Evolutionary conservation across 2,797 vertebrate species (phyloP).

Genomic region (Gymnoscopelus microlampas): DNA sequence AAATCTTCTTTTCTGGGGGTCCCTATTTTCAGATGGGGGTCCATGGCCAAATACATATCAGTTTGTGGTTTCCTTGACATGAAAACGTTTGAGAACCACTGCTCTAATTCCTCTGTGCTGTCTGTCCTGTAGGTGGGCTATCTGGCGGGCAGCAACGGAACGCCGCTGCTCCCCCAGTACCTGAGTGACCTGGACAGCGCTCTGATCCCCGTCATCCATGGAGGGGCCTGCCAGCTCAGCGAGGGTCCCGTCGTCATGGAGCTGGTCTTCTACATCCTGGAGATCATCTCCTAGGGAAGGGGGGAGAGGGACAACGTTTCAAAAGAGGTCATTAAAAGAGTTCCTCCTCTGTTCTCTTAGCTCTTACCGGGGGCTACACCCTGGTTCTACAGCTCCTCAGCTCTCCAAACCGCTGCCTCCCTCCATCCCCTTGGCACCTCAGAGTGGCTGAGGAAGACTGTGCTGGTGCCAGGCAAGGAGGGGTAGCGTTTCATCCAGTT

Average conservation of each 20-base stretch:
- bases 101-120: neutral
- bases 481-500: constrained; percentile 67
- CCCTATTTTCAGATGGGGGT: no score
- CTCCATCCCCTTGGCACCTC: constrained; percentile 64
- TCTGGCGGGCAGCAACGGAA: constrained; percentile 95
- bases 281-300: constrained; percentile 91
- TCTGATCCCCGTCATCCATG: constrained; percentile 97
- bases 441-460: constrained; percentile 68
- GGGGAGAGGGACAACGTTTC: neutral
- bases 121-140: constrained; percentile 89
- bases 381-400: constrained; percentile 16
- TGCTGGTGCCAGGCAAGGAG: constrained; percentile 42
- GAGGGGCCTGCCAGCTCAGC: constrained; percentile 94
- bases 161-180: constrained; percentile 93
- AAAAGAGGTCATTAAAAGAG: constrained; percentile 5
- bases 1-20: no score
- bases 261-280: constrained; percentile 98
- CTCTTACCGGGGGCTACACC: constrained; percentile 22
- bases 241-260: constrained; percentile 97
- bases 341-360: constrained; percentile 4
- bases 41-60: no score
- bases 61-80: no score
- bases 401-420: constrained; percentile 14
- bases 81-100: no score
- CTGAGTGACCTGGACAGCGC: constrained; percentile 97